Percentiles rank a stretch among this genome's conserved stretches.
phyloP scores from a whole-genome alignment of 2,113 vertebrate species.

The Chamaetylas fuelleborni region DNA sequence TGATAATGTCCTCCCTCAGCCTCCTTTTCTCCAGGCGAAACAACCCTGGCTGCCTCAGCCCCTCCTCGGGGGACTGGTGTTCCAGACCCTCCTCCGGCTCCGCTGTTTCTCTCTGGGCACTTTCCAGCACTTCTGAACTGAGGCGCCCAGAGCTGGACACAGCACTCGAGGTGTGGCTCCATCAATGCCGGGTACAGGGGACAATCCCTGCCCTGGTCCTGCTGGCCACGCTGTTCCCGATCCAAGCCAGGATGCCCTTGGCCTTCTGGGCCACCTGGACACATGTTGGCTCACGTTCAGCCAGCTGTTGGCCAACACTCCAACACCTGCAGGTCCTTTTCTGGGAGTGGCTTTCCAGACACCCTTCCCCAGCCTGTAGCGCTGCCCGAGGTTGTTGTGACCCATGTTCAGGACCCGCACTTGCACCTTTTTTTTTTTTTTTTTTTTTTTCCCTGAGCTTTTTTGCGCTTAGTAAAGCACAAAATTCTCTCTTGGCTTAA shows the following conservation, averaged over 20 bases:
- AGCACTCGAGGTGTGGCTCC: too few species aligned
- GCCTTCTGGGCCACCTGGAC: neutral
- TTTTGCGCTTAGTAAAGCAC: neutral
- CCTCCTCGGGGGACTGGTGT: too few species aligned
- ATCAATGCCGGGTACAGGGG: neutral
- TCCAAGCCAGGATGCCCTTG: neutral
- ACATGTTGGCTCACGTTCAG: neutral
- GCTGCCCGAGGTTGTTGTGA: neutral
- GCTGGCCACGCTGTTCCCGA: neutral
- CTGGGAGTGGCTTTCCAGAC: neutral
- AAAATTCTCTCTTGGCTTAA: neutral
- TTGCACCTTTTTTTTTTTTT: too few species aligned
- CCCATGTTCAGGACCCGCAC: accelerated
- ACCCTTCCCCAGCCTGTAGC: too few species aligned
- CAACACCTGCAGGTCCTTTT: neutral
- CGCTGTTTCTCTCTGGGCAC: neutral
- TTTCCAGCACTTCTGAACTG: neutral
- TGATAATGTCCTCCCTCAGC: neutral
- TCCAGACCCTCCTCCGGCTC: neutral
- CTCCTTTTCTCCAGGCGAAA: neutral
- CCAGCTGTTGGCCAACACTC: neutral
- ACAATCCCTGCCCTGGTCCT: neutral
- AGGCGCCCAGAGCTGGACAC: neutral
- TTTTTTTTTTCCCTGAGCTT: too few species aligned
- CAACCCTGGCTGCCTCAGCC: neutral